Base-by-base conservation (phyloP, 2,888 invertebrate genomes). In the Bellardia bayeri region DNA sequence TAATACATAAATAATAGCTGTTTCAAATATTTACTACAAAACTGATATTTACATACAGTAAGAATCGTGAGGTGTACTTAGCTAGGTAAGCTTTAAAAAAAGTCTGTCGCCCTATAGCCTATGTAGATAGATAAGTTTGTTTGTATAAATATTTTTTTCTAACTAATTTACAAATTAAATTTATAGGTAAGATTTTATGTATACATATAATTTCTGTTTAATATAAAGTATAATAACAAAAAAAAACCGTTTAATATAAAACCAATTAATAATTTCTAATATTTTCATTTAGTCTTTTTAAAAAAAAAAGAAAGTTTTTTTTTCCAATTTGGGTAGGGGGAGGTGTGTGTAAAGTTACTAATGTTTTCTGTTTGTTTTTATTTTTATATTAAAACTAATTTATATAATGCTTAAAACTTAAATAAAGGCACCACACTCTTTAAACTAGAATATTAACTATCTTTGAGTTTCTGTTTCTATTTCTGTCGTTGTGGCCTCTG, bases 371-470 rank as follows among this genome's bases (percentile, higher is more conserved):
- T 5, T 63, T 80, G 72, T 64, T 72, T 81, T 81, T 81, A 2
- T n/a, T 82, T 66, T 42, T 64, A 7, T 4, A 30, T 74, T 83
- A 81, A 69, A 84, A 78, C 84, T 87, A 85, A 85, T 79, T 79
- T 82, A 85, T 71, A 75, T 79, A 85, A 85, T 79, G 82, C 87
- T 87, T 82, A 87, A 69, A 83, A 87, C 82, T 71, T 85, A 87
- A 85, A 84, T 82, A 87, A 87, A 87, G 87, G 87, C 87, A 87
- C 87, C 87, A 63, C 87, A 63, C 79, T 76, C 58, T 64, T 45
- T 51, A 82, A 76, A 56, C 66, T 75, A 87, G 13, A 64, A 49
- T 74, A 75, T 69, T 74, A 82, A 85, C 87, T 87, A 87, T 85
- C 87, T 87, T 69, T 85, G 56, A 66, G 51, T 80, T 81, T 85